Conservation (phyloP, 2,888 invertebrate species). For the Fissipunctia ypsillon region DNA sequence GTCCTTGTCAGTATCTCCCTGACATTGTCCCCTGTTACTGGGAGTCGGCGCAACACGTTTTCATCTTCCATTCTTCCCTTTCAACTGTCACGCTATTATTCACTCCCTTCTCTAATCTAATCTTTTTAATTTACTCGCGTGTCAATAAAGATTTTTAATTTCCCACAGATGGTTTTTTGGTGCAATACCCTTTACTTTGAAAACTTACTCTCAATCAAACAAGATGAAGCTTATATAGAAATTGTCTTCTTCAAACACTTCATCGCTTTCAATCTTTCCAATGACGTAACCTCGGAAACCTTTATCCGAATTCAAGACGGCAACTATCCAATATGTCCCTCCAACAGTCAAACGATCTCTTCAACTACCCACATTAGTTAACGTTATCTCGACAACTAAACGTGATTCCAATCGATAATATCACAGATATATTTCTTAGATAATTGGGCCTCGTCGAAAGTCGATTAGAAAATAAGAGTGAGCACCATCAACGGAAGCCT, state of each 20-base stretch:
- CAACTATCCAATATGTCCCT: conserved; percentile 16
- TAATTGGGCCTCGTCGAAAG: conserved; percentile 67
- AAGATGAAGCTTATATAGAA: neutral
- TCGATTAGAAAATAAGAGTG: conserved; percentile 72
- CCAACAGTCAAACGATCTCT: conserved; percentile 4
- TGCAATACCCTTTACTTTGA: neutral
- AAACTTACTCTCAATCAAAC: neutral
- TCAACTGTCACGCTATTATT: too few relatives aligned
- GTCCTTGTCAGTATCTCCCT: too few relatives aligned
- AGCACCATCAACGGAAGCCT: conserved; percentile 71
- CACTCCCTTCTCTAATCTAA: too few relatives aligned
- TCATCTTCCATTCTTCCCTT: too few relatives aligned
- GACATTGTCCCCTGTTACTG: too few relatives aligned
- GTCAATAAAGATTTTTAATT: too few relatives aligned
- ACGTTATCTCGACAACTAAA: conserved; percentile 57
- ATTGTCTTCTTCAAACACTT: neutral
- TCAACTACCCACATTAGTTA: conserved; percentile 45
- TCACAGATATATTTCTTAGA: conserved; percentile 64
- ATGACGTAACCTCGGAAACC: conserved; percentile 22
- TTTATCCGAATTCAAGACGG: conserved; percentile 15
- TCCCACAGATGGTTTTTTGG: neutral
- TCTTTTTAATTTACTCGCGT: too few relatives aligned
- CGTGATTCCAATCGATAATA: conserved; percentile 62
- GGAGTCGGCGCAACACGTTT: too few relatives aligned
- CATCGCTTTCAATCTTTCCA: conserved; percentile 5